A percentile compares a stretch with the other conserved stretches of the same genome.
phyloP scores from a whole-genome alignment of 2,797 vertebrate genomes.

The Sebastes matsubarae region DNA sequence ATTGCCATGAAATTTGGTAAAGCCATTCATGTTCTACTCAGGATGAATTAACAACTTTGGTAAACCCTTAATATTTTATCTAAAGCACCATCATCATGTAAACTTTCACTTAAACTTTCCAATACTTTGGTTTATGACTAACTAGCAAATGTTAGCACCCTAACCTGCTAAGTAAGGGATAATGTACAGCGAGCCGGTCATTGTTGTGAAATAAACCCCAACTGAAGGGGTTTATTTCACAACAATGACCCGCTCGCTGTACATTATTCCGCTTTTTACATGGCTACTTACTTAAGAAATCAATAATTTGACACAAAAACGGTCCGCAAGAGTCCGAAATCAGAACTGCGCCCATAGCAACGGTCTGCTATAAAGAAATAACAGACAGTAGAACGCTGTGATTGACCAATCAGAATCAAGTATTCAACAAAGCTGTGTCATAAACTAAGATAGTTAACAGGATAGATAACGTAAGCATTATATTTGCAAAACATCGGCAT shows the following conservation, averaged over 20 bases:
- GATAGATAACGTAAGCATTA: neutral
- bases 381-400: accelerated
- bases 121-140: neutral
- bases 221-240: too few relatives aligned
- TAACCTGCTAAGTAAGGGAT: neutral
- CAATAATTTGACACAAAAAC: too few relatives aligned
- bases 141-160: neutral
- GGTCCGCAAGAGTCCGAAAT: accelerated
- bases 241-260: too few relatives aligned
- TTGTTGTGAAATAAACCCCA: too few relatives aligned
- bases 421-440: too few relatives aligned
- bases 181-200: too few relatives aligned
- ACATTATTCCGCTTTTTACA: too few relatives aligned
- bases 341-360: accelerated
- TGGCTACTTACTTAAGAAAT: accelerated
- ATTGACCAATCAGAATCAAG: accelerated
- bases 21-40: neutral
- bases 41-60: neutral
- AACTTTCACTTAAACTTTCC: neutral
- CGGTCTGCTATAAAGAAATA: too few relatives aligned
- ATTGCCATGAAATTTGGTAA: neutral
- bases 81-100: neutral
- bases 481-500: neutral
- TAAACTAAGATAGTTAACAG: neutral
- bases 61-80: neutral